Evolutionary conservation across 2,888 invertebrate species (phyloP), one percentile per base, ranked within the genome.

Genomic region (Conops quadrifasciatus): DNA sequence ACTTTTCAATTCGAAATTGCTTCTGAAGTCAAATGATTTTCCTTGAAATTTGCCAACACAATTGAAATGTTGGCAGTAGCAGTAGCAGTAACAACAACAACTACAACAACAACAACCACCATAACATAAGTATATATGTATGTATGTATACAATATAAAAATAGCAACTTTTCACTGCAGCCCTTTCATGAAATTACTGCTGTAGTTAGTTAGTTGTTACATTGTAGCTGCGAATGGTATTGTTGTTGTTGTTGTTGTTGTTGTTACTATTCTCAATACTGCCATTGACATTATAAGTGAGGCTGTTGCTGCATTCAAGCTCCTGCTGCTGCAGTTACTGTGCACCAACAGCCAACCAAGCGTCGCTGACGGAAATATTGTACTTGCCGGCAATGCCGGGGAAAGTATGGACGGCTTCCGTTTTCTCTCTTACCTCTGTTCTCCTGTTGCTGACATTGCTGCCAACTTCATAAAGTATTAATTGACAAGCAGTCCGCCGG

Each of bases 401-500:
- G 36, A 9, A 9, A 36, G 36, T 36, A 36, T 36, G 36, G 36
- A 36, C 9, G 4, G 36, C 28, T 36, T 7, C 36, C 4, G 9
- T 36, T 7, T 36, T 36, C 9, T 36, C 36, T 36, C 36, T 36
- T 67, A 70, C 53, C 53, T 16, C 28, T 53, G 53, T 30, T 47
- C n/a, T n/a, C 28, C 63, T 60, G 49, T 58, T 63, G 66, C 63
- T 66, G 58, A 36, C 36, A 36, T 51, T 56, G 21, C 65, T 71
- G 63, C 56, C 73, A 73, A 66, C 66, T 56, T 67, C 63, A 70
- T 72, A 53, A 26, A 53, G 67, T 71, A 71, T 70, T 71, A 67
- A 71, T 71, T 74, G 71, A 71, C 70, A 70, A 62, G 36, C 45
- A 58, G 60, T 66, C n/a, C n/a, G n/a, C n/a, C 36, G 36, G 9